Evolutionary conservation across 2,797 vertebrate species (phyloP).

Genomic region (Peromyscus aztecus): DNA sequence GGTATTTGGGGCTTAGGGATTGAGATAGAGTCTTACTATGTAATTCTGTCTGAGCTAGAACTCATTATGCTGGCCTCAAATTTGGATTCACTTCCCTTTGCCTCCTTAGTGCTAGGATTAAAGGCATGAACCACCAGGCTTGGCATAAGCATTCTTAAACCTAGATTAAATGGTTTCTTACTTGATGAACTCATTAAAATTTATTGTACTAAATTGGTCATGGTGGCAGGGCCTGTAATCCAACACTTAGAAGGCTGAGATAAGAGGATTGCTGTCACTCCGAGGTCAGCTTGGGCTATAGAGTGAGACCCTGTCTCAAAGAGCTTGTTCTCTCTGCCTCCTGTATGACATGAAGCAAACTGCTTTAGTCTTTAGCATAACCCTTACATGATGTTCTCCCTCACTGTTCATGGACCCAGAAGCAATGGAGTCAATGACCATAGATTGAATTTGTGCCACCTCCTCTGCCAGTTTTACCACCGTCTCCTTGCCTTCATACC

Average conservation of each 20-base stretch:
- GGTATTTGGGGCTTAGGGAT: not conserved
- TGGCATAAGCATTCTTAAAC: not conserved
- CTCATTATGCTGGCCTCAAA: not conserved
- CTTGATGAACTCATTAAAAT: conserved; percentile 10
- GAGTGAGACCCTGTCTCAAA: not conserved
- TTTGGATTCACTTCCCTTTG: not conserved
- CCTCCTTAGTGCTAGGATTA: not conserved
- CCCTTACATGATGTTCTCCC: not conserved
- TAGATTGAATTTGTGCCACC: not conserved
- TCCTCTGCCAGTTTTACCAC: not conserved
- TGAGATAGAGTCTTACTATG: not conserved
- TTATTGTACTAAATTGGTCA: not conserved
- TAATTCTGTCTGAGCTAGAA: not conserved
- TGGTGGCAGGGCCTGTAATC: not conserved
- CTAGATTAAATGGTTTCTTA: conserved; percentile 37
- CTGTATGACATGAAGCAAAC: not conserved
- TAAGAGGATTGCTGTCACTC: not conserved
- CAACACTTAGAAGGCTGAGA: not conserved
- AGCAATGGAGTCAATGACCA: not conserved
- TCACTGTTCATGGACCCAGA: not conserved
- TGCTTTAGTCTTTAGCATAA: no score
- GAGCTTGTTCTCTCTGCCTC: not conserved
- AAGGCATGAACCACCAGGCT: not conserved
- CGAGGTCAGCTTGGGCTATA: not conserved
- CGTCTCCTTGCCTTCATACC: not conserved